Evolutionary conservation across 2,888 invertebrate species (phyloP), one percentile per base, ranked within the genome.

Genomic region (Aphrophora alni): DNA sequence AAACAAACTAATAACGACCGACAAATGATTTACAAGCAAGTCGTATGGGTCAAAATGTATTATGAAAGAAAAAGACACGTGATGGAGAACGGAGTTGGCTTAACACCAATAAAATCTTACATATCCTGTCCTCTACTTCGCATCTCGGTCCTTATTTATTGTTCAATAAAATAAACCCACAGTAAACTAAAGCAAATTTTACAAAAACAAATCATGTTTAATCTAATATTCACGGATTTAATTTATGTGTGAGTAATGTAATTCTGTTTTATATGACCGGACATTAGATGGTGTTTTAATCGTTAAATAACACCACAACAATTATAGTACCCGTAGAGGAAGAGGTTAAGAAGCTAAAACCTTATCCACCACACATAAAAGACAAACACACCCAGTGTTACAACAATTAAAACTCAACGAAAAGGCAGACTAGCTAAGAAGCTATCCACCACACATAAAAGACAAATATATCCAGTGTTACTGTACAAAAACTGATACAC

Each of bases 41-140:
- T 21, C 59, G n/a, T 59, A 59, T 21, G 59, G 21, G 59, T 21
- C 59, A n/a, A 59, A 59, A 59, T 59, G 21, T 59, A 59, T 59
- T 59, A 59, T 59, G 59, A 59, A 59, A 59, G 21, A 14, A 21
- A 59, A 14, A 59, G n/a, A 59, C 59, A 21, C 59, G 21, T 59
- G 59, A 59, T 59, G 21, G 59, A 59, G 59, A 59, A 21, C 59
- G 59, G 59, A 59, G 59, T 21, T 59, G 59, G 59, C 59, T 21
- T n/a, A 59, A 21, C 59, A 59, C 59, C 59, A n/a, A 59, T 59
- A 59, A 59, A 59, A 59, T 59, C 21, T 59, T 59, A 59, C 59
- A 59, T 21, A 21, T 59, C 59, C 59, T 59, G 59, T 59, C 59
- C 10, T 59, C 33, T 59, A 59, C 59, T 59, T 21, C 59, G 21